Evolutionary conservation across 2,888 invertebrate genomes (phyloP).

Genomic region (Malacosoma neustria): DNA sequence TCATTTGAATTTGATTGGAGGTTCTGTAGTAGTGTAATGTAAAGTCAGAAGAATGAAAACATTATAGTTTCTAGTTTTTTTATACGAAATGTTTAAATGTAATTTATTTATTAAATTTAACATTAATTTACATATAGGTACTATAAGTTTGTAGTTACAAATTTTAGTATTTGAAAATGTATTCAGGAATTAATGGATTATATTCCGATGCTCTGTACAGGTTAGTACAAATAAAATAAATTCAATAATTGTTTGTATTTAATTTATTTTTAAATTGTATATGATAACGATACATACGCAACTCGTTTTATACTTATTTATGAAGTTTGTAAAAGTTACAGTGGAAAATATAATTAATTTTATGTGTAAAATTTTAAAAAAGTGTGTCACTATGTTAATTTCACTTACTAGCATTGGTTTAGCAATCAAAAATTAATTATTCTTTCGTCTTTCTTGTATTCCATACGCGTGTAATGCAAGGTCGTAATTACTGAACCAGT

Average conservation of each 20-base stretch:
- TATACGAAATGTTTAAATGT: constrained; percentile 1
- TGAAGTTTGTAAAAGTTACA: neutral
- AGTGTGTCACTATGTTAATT: neutral
- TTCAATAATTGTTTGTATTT: constrained; percentile 10
- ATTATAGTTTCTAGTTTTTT: constrained; percentile 1
- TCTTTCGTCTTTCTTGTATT: neutral
- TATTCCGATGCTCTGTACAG: constrained; percentile 59
- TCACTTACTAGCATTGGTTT: neutral
- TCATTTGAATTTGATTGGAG: constrained; percentile 40
- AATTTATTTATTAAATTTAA: constrained; percentile 1
- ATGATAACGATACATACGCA: no score
- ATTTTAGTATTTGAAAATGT: constrained; percentile 35
- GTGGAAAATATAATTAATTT: neutral
- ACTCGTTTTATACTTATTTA: no score
- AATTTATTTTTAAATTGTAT: no score
- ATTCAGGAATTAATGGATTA: constrained; percentile 56
- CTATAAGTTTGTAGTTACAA: constrained; percentile 14
- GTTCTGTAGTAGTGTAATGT: no score
- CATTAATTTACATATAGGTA: neutral
- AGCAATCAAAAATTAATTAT: neutral
- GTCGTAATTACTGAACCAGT: neutral
- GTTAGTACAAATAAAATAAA: constrained; percentile 33
- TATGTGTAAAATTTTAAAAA: constrained; percentile 3
- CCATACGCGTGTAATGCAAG: neutral
- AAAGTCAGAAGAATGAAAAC: constrained; percentile 1